Conservation (phyloP, 2,113 vertebrate species). For the Myiozetetes cayanensis region DNA sequence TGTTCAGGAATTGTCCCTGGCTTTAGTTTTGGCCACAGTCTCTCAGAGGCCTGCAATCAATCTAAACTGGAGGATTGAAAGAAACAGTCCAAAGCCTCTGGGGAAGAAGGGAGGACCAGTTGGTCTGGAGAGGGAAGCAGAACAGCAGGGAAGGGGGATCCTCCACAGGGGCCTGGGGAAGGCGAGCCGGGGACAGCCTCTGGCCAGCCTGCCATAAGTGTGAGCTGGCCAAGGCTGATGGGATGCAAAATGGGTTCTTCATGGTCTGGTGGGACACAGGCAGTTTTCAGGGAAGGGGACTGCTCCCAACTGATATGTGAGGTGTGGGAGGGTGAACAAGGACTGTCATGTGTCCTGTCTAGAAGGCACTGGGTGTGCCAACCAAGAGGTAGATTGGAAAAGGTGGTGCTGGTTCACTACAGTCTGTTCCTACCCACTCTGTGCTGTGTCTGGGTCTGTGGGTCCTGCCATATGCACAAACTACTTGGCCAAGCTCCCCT, state of each 20-base stretch:
- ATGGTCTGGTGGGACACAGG: rapidly evolving
- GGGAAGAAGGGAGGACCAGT: background rate
- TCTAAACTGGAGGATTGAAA: constrained; percentile 49
- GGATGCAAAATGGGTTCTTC: background rate
- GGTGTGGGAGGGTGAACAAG: background rate
- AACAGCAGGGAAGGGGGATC: rapidly evolving
- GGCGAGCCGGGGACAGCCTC: background rate
- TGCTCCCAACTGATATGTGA: background rate
- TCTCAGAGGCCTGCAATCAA: constrained; percentile 48
- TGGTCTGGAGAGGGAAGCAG: background rate
- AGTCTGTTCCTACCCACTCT: background rate
- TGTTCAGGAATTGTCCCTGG: constrained; percentile 68
- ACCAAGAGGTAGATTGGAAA: background rate
- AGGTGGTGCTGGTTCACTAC: background rate
- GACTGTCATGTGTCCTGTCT: no score
- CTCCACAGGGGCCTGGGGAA: background rate
- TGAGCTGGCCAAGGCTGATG: rapidly evolving
- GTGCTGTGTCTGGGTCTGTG: rapidly evolving
- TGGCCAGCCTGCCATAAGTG: background rate
- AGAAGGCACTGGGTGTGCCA: no score
- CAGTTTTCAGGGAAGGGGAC: background rate
- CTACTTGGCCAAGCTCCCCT: background rate
- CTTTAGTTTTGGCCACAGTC: constrained; percentile 63
- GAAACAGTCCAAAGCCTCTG: background rate
- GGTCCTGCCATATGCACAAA: rapidly evolving